Evolutionary conservation across 2,113 vertebrate genomes (phyloP).

Genomic region (Mirza zaza): DNA sequence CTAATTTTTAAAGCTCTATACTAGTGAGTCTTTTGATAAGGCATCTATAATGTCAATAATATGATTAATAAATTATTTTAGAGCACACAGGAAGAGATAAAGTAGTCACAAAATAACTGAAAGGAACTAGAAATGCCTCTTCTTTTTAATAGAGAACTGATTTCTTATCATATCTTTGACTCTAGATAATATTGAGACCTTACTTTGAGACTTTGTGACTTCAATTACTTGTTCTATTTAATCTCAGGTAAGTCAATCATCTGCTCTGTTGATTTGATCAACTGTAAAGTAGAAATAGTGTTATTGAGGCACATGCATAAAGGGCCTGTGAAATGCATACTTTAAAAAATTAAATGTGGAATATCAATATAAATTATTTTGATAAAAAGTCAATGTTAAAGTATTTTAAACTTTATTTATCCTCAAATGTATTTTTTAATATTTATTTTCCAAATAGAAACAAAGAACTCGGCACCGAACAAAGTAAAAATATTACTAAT

Average conservation of each 20-base stretch:
- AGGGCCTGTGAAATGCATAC: background rate
- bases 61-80: background rate
- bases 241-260: background rate
- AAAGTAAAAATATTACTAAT: background rate
- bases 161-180: background rate
- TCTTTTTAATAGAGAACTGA: background rate
- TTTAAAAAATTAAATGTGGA: background rate
- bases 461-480: background rate
- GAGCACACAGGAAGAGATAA: background rate
- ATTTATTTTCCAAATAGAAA: slow-evolving; percentile 12
- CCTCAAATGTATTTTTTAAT: background rate
- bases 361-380: background rate
- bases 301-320: background rate
- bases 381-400: background rate
- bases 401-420: background rate
- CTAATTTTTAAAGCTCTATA: background rate
- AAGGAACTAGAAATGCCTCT: background rate
- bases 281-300: background rate
- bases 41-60: background rate
- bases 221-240: background rate
- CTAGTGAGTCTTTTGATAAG: background rate
- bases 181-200: background rate
- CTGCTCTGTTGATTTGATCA: background rate
- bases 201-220: background rate
- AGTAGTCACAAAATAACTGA: background rate